phyloP scores from a whole-genome alignment of 1,140 invertebrate genomes.

The Aphaenogaster ashmeadi region DNA sequence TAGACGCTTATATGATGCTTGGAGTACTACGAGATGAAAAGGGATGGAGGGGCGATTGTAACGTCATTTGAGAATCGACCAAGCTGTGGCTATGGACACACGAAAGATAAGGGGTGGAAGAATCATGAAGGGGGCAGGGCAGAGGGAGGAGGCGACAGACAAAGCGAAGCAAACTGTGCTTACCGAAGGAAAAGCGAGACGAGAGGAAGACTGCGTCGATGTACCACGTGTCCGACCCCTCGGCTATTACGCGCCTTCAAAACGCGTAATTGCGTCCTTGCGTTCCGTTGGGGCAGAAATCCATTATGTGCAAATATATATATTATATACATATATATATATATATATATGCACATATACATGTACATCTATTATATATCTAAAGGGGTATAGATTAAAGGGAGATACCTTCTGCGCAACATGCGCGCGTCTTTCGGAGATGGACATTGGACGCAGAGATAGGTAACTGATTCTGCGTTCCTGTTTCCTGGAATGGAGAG shows the following conservation, averaged over 20 bases:
- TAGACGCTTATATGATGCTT: not conserved
- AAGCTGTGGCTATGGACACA: not conserved
- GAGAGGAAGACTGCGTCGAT: not conserved
- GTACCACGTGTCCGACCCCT: not conserved
- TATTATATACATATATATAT: no score
- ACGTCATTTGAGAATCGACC: not conserved
- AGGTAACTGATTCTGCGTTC: no score
- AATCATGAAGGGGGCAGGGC: not conserved
- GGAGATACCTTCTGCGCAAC: constrained; percentile 24
- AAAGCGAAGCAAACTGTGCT: not conserved
- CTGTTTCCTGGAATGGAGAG: no score
- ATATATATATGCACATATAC: not conserved
- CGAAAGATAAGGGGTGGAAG: not conserved
- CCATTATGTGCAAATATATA: not conserved
- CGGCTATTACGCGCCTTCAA: constrained; percentile 2
- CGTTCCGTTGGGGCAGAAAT: not conserved
- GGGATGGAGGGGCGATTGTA: not conserved
- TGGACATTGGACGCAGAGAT: no score
- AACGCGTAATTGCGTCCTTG: constrained; percentile 15
- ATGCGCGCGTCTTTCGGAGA: constrained; percentile 23
- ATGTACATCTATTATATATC: not conserved
- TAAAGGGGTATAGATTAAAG: constrained; percentile 26
- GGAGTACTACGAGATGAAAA: not conserved
- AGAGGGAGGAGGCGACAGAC: not conserved
- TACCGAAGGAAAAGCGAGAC: not conserved